Evolutionary conservation across 2,113 vertebrate species (phyloP), one percentile per base, ranked within the genome.

Genomic region (Malurus elegans): DNA sequence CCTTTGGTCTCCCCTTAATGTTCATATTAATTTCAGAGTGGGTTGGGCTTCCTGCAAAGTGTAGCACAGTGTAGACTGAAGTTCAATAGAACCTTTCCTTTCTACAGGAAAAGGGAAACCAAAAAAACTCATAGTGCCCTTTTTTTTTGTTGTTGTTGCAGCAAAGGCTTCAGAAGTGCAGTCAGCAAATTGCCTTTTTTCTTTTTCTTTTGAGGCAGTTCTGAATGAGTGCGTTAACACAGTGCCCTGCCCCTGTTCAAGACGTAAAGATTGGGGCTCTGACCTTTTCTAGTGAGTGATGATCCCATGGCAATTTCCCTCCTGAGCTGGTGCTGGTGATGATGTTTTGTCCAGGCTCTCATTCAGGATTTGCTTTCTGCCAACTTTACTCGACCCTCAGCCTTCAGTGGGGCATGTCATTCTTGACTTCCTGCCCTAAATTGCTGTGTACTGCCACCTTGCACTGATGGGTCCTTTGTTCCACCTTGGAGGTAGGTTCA

Each of bases 11-110:
- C 79, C 93, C 93, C 82, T 88, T 95, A 79, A 36, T 91, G 87
- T 53, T 96, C 95, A 79, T 96, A 95, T 71, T 82, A 69, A 91
- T 93, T 92, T 96, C 65, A 56, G 40, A 74, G 51, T 88, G 92
- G 94, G 96, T 13, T 95, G 54, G 81, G 89, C 91, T 92, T 95
- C 96, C 97, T 97, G 93, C 93, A 85, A 95, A 97, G 75, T 45
- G 16, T 87, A 96, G 79, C 92, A 94, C 89, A 91, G 84, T 61
- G 60, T 45, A 70, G 92, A 95, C 28, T 25, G 71, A 96, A 86
- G 95, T 97, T 95, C 92, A 96, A 90, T 96, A 92, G 95, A 88
- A 65, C 44, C 87, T 96, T 95, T 97, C 95, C 97, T 97, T 98
- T 94, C 88, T 95, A 56, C 90, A 93, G 69, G 94, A 95, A 97